Percentiles rank a stretch among this genome's conserved stretches.
These are phyloP conservation scores for Hypsopygia costalis DNA, from an alignment of 2,888 invertebrate genomes.

Conservation along the genomic window DNA sequence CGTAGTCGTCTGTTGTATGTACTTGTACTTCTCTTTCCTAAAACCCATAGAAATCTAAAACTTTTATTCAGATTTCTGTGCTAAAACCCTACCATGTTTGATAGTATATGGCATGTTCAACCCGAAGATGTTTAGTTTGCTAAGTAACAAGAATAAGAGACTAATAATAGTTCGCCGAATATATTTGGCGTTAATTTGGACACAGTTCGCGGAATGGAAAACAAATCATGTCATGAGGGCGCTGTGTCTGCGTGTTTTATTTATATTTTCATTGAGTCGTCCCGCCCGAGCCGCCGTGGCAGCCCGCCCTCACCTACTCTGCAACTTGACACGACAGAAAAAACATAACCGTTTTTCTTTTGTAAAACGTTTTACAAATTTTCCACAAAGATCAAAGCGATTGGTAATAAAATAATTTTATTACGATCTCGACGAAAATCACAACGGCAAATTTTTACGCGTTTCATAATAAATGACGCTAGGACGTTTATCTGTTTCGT, in stretches of 20 bases:
- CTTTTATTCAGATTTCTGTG: too few relatives aligned
- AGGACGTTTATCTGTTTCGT: too few relatives aligned
- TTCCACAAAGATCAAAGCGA: slow-evolving; percentile 11
- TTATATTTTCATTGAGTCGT: slow-evolving; percentile 57
- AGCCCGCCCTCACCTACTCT: slow-evolving; percentile 6
- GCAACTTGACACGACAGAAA: slow-evolving; percentile 22
- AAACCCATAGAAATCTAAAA: too few relatives aligned
- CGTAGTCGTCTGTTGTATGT: too few relatives aligned
- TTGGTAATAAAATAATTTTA: background rate
- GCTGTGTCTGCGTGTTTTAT: slow-evolving; percentile 48
- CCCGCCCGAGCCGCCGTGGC: slow-evolving; percentile 23
- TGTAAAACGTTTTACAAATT: slow-evolving; percentile 9
- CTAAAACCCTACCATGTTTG: too few relatives aligned
- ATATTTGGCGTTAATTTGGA: slow-evolving; percentile 17
- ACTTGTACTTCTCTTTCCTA: too few relatives aligned
- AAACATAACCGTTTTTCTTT: slow-evolving; percentile 8
- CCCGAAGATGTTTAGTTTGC: too few relatives aligned
- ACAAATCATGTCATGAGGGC: slow-evolving; percentile 51
- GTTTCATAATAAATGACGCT: too few relatives aligned
- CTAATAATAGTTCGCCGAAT: too few relatives aligned
- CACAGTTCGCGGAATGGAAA: slow-evolving; percentile 44
- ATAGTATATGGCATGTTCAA: too few relatives aligned
- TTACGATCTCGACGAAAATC: background rate
- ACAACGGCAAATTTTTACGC: too few relatives aligned
- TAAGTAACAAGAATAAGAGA: too few relatives aligned